phyloP scores from a whole-genome alignment of 2,888 invertebrate genomes.

The Arge pagana region DNA sequence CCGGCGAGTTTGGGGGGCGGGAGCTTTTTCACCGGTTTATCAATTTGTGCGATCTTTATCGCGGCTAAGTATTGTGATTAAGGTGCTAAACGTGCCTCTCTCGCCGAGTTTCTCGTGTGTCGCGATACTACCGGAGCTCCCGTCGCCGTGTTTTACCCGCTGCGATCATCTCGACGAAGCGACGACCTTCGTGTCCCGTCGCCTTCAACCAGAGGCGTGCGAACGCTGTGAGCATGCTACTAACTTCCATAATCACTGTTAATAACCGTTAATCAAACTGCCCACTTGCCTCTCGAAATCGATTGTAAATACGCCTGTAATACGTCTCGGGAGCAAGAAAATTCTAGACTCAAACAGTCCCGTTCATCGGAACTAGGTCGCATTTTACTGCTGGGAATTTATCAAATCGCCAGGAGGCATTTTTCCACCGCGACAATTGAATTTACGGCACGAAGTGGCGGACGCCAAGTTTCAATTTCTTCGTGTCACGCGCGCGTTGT shows the following conservation, averaged over 20 bases:
- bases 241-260: slow-evolving; percentile 12
- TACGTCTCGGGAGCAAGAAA: too few relatives aligned
- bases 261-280: slow-evolving; percentile 17
- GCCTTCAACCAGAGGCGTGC: slow-evolving; percentile 20
- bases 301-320: too few relatives aligned
- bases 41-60: slow-evolving; percentile 21
- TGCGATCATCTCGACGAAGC: neutral
- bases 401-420: too few relatives aligned
- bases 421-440: too few relatives aligned
- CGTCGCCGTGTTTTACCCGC: neutral
- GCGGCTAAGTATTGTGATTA: slow-evolving; percentile 16
- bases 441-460: too few relatives aligned
- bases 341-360: too few relatives aligned
- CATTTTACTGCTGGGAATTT: too few relatives aligned
- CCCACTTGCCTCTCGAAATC: slow-evolving; percentile 13
- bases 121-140: slow-evolving; percentile 10
- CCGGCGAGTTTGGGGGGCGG: neutral
- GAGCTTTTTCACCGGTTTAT: slow-evolving; percentile 18
- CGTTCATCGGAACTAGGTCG: too few relatives aligned
- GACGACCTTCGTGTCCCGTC: slow-evolving; percentile 12
- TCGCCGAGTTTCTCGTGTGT: slow-evolving; percentile 17
- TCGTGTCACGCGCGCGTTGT: too few relatives aligned
- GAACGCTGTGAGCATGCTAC: slow-evolving; percentile 12
- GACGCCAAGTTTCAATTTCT: too few relatives aligned
- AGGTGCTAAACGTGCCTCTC: slow-evolving; percentile 15